Evolutionary conservation across 2,113 vertebrate genomes (phyloP), one percentile per base, ranked within the genome.

Genomic region (Centropus bengalensis): DNA sequence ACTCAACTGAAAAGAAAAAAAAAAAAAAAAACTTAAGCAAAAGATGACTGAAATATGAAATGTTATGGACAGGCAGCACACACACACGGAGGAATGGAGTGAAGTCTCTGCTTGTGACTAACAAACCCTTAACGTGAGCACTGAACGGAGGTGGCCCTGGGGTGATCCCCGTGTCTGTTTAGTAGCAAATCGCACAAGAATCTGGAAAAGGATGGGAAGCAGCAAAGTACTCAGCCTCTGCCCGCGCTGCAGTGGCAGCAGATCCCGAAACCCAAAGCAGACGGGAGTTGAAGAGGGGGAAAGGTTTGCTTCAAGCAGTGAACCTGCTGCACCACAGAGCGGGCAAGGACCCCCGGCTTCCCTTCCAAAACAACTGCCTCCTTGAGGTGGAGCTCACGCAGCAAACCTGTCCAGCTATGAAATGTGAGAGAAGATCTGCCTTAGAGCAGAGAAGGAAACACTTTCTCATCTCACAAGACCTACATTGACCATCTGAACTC

Each of bases 1-100:
- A 96, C 86, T 96, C 88, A 96, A 95, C 98, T 95, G 97, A 98
- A 93, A 77, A 98, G 95, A 85, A 96, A 92, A 91, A 95, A 87
- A 96, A 92, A 91, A 95, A 87, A 82, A 96, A 94, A 94, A 36
- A 36, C 36, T 91, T 79, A 90, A 97, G 85, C 89, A 93, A 89
- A 88, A 93, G 84, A 69, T 91, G 89, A 82, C 30, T 38, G 78
- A 96, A 85, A 93, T 33, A 85, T 88, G 75, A 55, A 96, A 98
- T 73, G 92, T 77, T 66, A 93, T 21, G 70, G 93, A 92, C 71
- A 93, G 67, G 38, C 24, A 52, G 38, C 54, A 71, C 77, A 82
- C 87, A 91, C 9, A 51, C 69, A 42, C 9, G 15, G 26, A 32
- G 76, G 51, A 44, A 93, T 45, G 86, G 86, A 44, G 63, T 40